Conservation (phyloP, 2,797 vertebrate species). For the Pangasius mekongensis region DNA sequence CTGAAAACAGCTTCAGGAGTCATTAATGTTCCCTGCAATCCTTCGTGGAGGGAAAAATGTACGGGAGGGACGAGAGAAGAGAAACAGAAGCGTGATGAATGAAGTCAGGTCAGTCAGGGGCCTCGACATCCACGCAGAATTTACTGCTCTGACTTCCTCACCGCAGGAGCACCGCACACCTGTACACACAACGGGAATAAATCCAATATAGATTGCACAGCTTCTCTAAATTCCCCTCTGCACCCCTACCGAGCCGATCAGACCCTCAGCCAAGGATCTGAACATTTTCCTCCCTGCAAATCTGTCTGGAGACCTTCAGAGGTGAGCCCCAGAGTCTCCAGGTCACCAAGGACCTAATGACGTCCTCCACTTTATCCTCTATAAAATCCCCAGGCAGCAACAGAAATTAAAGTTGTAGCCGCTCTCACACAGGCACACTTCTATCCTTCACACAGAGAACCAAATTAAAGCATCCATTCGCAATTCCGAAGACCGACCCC, state of each 20-base stretch:
- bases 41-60: conserved; percentile 15
- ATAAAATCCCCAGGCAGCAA: conserved; percentile 15
- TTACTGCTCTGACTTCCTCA: conserved; percentile 76
- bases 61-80: conserved; percentile 3
- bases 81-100: conserved; percentile 2
- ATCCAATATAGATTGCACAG: conserved; percentile 85
- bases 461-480: conserved; percentile 54
- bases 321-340: conserved; percentile 61
- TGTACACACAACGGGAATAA: conserved; percentile 79
- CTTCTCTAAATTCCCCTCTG: conserved; percentile 64
- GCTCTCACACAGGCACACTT: conserved; percentile 28
- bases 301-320: conserved; percentile 69
- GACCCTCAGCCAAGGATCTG: conserved; percentile 76
- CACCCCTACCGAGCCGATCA: conserved; percentile 73
- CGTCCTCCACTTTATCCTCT: conserved; percentile 46
- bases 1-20: conserved; percentile 16
- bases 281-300: conserved; percentile 78
- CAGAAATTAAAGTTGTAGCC: conserved; percentile 25
- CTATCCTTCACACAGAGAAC: conserved; percentile 55
- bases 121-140: conserved; percentile 69
- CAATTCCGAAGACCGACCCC: conserved; percentile 47
- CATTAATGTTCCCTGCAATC: neutral
- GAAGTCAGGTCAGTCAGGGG: conserved; percentile 30
- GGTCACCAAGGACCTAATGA: conserved; percentile 76
- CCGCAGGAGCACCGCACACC: conserved; percentile 73